Conservation (phyloP, 2,888 invertebrate species). For the Drosophila leonis region DNA sequence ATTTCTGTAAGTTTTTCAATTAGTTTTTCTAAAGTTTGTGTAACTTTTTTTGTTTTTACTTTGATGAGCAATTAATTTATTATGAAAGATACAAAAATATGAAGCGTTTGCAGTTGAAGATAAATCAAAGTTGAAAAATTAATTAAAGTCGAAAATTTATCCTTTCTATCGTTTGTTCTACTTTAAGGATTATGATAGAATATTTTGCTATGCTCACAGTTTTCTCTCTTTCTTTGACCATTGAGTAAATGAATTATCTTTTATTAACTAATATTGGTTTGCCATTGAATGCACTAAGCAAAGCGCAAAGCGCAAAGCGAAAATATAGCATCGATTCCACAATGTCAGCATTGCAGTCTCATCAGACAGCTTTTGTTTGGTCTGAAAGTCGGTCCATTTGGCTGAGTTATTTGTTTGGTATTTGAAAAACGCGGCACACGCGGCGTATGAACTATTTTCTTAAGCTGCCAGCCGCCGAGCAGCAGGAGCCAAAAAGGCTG, state of each 20-base stretch:
- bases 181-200: background rate
- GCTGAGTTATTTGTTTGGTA: constrained; percentile 62
- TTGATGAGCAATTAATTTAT: constrained; percentile 13
- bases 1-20: constrained; percentile 10
- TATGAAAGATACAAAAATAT: constrained; percentile 8
- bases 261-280: constrained; percentile 34
- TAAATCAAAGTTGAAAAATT: background rate
- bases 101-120: background rate
- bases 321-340: constrained; percentile 17
- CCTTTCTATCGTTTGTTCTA: too few relatives aligned
- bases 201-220: background rate
- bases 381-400: constrained; percentile 18
- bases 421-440: constrained; percentile 66
- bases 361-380: constrained; percentile 30
- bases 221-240: background rate
- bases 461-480: constrained; percentile 30
- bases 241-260: constrained; percentile 8
- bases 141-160: background rate
- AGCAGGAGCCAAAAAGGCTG: constrained; percentile 47
- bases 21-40: constrained; percentile 1
- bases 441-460: constrained; percentile 76
- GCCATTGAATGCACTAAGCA: constrained; percentile 36
- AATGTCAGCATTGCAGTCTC: constrained; percentile 37
- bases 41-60: constrained; percentile 1
- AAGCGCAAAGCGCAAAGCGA: constrained; percentile 10